Conservation (phyloP, 1,140 invertebrate genomes). For the Heliconius melpomene region DNA sequence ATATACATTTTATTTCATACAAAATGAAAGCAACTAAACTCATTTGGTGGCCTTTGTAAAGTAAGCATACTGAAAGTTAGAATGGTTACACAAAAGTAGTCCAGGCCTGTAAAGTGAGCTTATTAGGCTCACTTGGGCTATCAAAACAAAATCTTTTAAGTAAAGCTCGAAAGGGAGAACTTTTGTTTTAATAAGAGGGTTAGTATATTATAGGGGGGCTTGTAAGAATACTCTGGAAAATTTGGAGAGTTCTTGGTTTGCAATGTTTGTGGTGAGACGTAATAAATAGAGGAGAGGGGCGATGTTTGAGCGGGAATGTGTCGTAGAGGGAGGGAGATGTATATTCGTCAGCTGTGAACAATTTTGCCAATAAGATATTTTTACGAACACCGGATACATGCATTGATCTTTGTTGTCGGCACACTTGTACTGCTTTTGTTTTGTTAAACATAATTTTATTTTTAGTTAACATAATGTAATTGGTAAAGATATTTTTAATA, state of each 20-base stretch:
- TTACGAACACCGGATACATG: slow-evolving; percentile 52
- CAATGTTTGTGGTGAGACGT: slow-evolving; percentile 48
- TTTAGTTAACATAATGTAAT: background rate
- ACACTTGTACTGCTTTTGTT: slow-evolving; percentile 31
- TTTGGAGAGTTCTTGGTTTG: slow-evolving; percentile 45
- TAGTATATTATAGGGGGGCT: slow-evolving; percentile 37
- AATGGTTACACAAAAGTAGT: slow-evolving; percentile 39
- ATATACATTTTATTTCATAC: background rate
- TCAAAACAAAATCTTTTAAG: slow-evolving; percentile 50
- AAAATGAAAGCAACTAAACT: slow-evolving; percentile 14
- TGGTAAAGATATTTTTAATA: too few relatives aligned
- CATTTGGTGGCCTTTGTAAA: slow-evolving; percentile 30
- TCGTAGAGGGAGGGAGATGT: slow-evolving; percentile 49
- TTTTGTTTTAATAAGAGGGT: slow-evolving; percentile 56
- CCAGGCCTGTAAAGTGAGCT: slow-evolving; percentile 45
- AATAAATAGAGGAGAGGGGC: slow-evolving; percentile 51
- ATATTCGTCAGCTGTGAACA: slow-evolving; percentile 47
- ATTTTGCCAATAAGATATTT: slow-evolving; percentile 46
- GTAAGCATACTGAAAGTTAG: slow-evolving; percentile 48
- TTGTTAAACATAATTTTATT: background rate
- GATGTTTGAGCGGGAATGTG: slow-evolving; percentile 50
- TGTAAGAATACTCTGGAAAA: slow-evolving; percentile 41
- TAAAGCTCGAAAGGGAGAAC: slow-evolving; percentile 44
- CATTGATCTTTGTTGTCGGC: slow-evolving; percentile 45
- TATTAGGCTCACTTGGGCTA: slow-evolving; percentile 48